These are phyloP conservation scores for Setophaga coronata DNA, from an alignment of 2,113 vertebrate species.

Conservation along the genomic window DNA sequence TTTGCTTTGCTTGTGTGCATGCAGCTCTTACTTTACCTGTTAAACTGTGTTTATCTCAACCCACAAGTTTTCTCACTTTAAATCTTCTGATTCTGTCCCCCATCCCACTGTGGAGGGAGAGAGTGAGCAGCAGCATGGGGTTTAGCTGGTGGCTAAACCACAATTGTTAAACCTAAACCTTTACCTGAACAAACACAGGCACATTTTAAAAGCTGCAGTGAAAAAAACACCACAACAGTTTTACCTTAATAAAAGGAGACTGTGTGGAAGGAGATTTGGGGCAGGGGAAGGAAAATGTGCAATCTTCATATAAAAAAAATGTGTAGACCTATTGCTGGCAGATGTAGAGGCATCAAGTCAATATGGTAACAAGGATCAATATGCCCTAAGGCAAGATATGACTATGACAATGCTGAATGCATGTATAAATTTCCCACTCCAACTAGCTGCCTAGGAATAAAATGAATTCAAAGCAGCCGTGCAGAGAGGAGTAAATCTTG, in stretches of 20 bases:
- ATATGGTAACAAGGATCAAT: slow-evolving; percentile 69
- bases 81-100: neutral
- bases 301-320: slow-evolving; percentile 52
- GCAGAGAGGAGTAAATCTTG: neutral
- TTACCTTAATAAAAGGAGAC: neutral
- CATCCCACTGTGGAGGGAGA: neutral
- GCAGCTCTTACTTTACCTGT: neutral
- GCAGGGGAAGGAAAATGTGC: slow-evolving; percentile 55
- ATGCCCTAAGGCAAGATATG: slow-evolving; percentile 59
- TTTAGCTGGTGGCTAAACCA: neutral
- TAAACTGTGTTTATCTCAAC: neutral
- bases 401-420: slow-evolving; percentile 67
- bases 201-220: neutral
- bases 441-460: slow-evolving; percentile 32
- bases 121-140: rapidly evolving
- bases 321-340: slow-evolving; percentile 64
- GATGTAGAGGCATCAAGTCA: slow-evolving; percentile 65
- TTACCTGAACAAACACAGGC: neutral
- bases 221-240: neutral
- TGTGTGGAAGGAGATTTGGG: neutral
- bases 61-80: neutral
- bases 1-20: neutral
- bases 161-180: neutral
- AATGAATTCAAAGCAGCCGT: neutral
- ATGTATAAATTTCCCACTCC: slow-evolving; percentile 58